Conservation (phyloP, 2,888 invertebrate species). For the Eurytoma adleriae region DNA sequence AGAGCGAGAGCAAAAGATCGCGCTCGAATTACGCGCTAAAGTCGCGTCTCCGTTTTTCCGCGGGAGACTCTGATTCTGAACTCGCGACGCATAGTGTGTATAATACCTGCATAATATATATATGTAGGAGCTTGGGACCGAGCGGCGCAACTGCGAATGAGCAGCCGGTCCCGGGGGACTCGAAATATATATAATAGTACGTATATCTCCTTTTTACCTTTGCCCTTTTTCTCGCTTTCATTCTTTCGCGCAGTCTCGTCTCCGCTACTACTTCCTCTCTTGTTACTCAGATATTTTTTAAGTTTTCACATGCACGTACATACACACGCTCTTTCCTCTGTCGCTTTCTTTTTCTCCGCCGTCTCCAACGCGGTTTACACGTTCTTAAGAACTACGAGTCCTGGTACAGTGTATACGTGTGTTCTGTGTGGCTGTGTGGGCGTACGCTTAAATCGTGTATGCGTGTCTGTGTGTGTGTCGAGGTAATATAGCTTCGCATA, state of each 20-base stretch:
- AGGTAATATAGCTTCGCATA: constrained; percentile 42
- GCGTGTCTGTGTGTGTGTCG: neutral
- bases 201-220: constrained; percentile 19
- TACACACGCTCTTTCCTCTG: neutral
- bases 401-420: constrained; percentile 17
- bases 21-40: too few relatives aligned
- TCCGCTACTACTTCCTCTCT: neutral
- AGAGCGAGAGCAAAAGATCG: too few relatives aligned
- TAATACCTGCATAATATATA: constrained; percentile 5
- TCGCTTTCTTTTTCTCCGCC: neutral
- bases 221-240: neutral
- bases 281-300: neutral
- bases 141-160: constrained; percentile 21
- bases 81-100: constrained; percentile 11
- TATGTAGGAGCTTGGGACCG: constrained; percentile 29
- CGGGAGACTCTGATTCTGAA: constrained; percentile 10
- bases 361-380: neutral
- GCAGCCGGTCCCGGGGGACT: constrained; percentile 22
- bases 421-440: too few relatives aligned
- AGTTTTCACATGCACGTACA: constrained; percentile 3
- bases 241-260: neutral
- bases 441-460: neutral
- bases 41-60: neutral
- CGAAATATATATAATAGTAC: constrained; percentile 26
- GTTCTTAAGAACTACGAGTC: constrained; percentile 40